Evolutionary conservation across 2,113 vertebrate species (phyloP).

Genomic region (Ictalurus punctatus): DNA sequence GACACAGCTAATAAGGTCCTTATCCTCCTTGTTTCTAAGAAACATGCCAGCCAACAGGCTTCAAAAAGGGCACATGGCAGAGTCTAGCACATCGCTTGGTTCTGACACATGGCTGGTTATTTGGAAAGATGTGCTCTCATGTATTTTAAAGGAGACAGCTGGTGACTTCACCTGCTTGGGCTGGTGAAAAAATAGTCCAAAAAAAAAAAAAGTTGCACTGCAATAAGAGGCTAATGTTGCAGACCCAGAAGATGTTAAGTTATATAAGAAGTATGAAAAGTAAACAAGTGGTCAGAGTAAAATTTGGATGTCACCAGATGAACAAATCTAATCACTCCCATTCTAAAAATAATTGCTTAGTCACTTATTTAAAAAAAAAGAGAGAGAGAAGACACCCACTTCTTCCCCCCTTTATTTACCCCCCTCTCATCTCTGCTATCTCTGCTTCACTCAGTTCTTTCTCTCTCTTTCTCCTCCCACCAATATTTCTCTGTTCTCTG

Average conservation of each 20-base stretch:
- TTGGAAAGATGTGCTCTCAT: not conserved
- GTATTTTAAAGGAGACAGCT: constrained; percentile 28
- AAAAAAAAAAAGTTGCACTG: constrained; percentile 10
- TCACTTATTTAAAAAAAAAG: constrained; percentile 29
- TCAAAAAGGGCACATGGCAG: not conserved
- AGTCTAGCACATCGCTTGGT: not conserved
- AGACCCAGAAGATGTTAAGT: not conserved
- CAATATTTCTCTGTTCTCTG: constrained; percentile 37
- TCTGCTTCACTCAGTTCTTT: constrained; percentile 28
- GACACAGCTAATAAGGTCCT: constrained; percentile 23
- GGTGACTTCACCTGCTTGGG: constrained; percentile 2
- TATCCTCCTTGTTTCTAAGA: not conserved
- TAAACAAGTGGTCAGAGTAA: constrained; percentile 13
- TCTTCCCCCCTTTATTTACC: constrained; percentile 24
- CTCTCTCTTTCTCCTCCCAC: constrained; percentile 38
- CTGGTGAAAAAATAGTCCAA: constrained; percentile 21
- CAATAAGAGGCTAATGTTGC: not conserved
- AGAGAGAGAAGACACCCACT: constrained; percentile 12
- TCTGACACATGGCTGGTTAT: constrained; percentile 6
- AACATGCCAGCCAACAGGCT: not conserved
- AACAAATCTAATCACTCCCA: constrained; percentile 12
- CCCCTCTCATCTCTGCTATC: constrained; percentile 23
- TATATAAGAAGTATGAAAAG: not conserved
- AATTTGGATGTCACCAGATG: not conserved
- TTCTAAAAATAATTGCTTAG: constrained; percentile 46